Conservation (phyloP, 2,113 vertebrate genomes). For the Pachycephala philippinensis region DNA sequence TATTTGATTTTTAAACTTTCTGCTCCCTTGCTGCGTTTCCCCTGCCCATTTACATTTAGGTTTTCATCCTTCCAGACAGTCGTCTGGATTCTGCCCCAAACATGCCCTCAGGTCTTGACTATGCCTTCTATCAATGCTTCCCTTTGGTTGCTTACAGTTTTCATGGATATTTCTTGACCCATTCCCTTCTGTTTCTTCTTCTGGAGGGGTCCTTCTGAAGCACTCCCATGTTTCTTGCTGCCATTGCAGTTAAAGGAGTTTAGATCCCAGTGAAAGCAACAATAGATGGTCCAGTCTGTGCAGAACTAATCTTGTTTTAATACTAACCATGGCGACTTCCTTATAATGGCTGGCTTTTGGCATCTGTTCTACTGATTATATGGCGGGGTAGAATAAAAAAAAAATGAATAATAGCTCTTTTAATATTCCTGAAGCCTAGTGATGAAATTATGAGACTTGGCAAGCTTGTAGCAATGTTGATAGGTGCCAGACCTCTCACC, state of each 20-base stretch:
- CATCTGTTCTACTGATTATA: background rate
- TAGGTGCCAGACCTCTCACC: background rate
- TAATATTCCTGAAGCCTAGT: background rate
- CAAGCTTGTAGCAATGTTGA: background rate
- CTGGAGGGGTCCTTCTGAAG: background rate
- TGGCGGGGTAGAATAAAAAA: background rate
- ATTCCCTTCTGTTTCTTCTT: background rate
- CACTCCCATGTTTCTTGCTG: rapidly evolving
- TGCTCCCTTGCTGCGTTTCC: background rate
- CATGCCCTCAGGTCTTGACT: background rate
- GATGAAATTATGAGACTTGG: background rate
- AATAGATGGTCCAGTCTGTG: background rate
- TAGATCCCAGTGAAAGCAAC: background rate
- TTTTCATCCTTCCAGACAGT: background rate
- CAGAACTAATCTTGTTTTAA: background rate
- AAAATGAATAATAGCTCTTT: background rate
- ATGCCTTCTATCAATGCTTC: background rate
- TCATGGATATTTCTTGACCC: background rate
- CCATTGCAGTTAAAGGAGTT: background rate
- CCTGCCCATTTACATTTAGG: background rate
- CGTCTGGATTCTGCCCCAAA: background rate
- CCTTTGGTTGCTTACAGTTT: background rate
- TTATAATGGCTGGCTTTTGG: background rate
- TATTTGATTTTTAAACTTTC: background rate
- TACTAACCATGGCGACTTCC: background rate